Percentiles rank a stretch among this genome's conserved stretches.
Evolutionary conservation across 2,797 vertebrate genomes (phyloP).

Genomic region (Gambelia wislizenii): DNA sequence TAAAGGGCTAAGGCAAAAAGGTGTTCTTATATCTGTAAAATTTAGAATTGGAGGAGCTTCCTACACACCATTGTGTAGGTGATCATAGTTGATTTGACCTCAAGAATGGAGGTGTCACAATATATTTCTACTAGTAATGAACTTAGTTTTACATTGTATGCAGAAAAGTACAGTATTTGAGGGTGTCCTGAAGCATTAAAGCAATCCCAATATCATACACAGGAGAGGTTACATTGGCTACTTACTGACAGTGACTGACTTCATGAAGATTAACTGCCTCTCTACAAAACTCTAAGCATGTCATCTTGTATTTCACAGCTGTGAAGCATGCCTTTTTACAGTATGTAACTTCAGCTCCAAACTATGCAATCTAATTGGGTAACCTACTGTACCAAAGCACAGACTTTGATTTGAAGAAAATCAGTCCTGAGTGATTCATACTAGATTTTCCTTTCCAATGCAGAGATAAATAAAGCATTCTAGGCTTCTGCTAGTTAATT

Average conservation of each 20-base stretch:
- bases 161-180: not conserved
- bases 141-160: not conserved
- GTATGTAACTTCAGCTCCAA: constrained; percentile 66
- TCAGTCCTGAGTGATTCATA: constrained; percentile 66
- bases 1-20: not conserved
- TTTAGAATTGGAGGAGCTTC: not conserved
- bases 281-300: not conserved
- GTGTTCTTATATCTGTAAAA: not conserved
- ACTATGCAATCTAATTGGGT: constrained; percentile 60
- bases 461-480: constrained; percentile 37
- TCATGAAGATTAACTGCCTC: not conserved
- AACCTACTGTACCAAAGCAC: constrained; percentile 61
- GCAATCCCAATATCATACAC: not conserved
- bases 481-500: constrained; percentile 23
- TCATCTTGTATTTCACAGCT: constrained; percentile 22
- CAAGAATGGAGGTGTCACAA: not conserved
- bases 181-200: not conserved
- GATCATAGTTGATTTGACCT: not conserved
- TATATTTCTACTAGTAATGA: not conserved
- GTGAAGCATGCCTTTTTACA: constrained; percentile 14
- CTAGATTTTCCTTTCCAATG: constrained; percentile 68
- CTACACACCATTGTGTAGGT: not conserved
- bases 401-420: constrained; percentile 72
- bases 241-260: not conserved
- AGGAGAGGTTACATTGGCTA: constrained; percentile 12